Evolutionary conservation across 2,113 vertebrate genomes (phyloP).

Genomic region (Onychorhynchus coronatus): DNA sequence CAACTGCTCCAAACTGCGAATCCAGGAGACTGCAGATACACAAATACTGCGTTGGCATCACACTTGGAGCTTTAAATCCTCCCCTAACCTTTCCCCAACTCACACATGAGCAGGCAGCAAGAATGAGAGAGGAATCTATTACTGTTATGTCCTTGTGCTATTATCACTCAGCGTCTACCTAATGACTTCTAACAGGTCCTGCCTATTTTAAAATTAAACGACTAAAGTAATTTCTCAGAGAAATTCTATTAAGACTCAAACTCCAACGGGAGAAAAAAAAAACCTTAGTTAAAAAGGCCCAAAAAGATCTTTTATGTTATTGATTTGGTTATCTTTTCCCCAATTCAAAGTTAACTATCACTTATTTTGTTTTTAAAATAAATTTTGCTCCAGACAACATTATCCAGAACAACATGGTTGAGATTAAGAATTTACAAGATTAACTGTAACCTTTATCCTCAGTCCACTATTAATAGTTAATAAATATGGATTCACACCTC

Average conservation of each 20-base stretch:
- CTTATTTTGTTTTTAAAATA: not conserved
- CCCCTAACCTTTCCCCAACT: not conserved
- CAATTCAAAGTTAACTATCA: not conserved
- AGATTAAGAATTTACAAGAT: not conserved
- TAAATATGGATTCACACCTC: not conserved
- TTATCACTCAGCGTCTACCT: not conserved
- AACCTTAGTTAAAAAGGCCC: not conserved
- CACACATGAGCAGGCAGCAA: not conserved
- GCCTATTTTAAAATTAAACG: not conserved
- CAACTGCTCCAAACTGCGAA: not conserved
- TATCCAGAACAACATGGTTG: not conserved
- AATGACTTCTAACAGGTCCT: not conserved
- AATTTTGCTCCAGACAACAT: not conserved
- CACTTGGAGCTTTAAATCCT: not conserved
- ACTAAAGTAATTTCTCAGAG: not conserved
- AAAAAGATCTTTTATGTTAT: not conserved
- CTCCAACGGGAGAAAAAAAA: accelerated
- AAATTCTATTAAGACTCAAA: not conserved
- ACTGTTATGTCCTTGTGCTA: not conserved
- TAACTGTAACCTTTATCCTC: not conserved
- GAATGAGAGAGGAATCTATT: not conserved
- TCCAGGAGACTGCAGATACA: not conserved
- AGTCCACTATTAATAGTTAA: not conserved
- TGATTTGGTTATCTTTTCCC: not conserved
- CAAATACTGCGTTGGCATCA: accelerated